A percentile compares a stretch with the other conserved stretches of the same genome.
phyloP scores from a whole-genome alignment of 2,113 vertebrate species.

The Lutjanus erythropterus region DNA sequence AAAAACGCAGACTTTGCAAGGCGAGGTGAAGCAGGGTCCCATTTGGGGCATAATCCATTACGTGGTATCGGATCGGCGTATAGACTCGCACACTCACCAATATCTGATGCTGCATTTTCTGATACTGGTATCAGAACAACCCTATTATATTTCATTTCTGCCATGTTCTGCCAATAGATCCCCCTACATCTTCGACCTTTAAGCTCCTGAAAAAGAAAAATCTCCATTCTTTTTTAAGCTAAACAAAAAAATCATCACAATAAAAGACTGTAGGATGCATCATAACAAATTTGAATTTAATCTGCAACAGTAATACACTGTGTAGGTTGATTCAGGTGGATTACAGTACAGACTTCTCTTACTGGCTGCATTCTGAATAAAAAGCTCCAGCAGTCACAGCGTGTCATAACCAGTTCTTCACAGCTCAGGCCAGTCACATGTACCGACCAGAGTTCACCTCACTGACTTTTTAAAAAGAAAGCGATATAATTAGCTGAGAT shows the following conservation, averaged over 20 bases:
- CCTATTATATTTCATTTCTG: too few relatives aligned
- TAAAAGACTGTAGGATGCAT: not conserved
- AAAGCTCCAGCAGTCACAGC: constrained; percentile 8
- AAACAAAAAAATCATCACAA: not conserved
- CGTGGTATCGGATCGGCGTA: too few relatives aligned
- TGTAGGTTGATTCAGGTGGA: not conserved
- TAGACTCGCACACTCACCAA: too few relatives aligned
- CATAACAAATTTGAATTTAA: not conserved
- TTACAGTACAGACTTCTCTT: not conserved
- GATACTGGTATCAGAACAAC: too few relatives aligned
- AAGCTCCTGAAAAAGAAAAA: not conserved
- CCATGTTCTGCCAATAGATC: too few relatives aligned
- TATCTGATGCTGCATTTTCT: too few relatives aligned
- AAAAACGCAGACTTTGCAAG: too few relatives aligned
- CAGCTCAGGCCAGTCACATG: constrained; percentile 1
- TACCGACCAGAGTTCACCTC: constrained; percentile 24
- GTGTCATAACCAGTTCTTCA: constrained; percentile 7
- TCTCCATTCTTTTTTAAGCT: not conserved
- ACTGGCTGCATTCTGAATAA: constrained; percentile 5
- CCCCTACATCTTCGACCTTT: too few relatives aligned
- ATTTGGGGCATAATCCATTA: too few relatives aligned
- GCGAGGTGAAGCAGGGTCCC: too few relatives aligned
- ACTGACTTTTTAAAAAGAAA: constrained; percentile 13
- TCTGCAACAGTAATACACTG: not conserved
- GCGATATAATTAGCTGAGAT: constrained; percentile 34